phyloP scores from a whole-genome alignment of 1,140 invertebrate species.

The Zaprionus taronus region DNA sequence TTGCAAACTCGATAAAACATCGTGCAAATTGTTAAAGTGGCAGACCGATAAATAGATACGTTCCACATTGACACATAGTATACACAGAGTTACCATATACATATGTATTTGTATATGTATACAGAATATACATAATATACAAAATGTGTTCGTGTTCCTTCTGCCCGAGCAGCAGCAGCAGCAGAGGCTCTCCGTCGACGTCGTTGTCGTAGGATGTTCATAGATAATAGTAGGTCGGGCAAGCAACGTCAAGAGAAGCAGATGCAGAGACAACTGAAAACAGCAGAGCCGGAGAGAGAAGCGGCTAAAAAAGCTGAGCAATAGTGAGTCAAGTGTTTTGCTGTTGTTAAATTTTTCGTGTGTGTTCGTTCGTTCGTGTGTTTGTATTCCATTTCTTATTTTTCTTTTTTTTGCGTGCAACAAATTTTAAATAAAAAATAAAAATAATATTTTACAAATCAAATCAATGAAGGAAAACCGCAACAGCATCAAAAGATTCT shows the following conservation, averaged over 20 bases:
- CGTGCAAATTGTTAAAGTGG: conserved; percentile 46
- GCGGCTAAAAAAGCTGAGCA: conserved; percentile 48
- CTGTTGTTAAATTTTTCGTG: conserved; percentile 71
- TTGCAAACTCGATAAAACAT: conserved; percentile 59
- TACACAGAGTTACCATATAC: not conserved
- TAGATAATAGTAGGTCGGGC: conserved; percentile 59
- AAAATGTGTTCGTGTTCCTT: conserved; percentile 35
- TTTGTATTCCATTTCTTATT: conserved; percentile 27
- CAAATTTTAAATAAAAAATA: conserved; percentile 15
- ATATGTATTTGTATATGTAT: conserved; percentile 10
- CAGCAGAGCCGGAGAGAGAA: conserved; percentile 55
- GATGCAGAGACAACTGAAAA: conserved; percentile 35
- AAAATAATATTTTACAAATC: conserved; percentile 1
- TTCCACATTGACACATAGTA: conserved; percentile 12
- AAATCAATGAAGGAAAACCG: not conserved
- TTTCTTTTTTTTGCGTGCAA: conserved; percentile 19
- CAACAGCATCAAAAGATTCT: conserved; percentile 9
- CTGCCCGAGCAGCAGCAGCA: conserved; percentile 18
- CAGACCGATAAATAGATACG: conserved; percentile 18
- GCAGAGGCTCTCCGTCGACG: conserved; percentile 24
- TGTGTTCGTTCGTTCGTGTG: conserved; percentile 18
- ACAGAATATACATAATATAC: conserved; percentile 20
- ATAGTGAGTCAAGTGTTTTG: conserved; percentile 64
- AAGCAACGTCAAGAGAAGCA: conserved; percentile 49
- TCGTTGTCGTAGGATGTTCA: conserved; percentile 41